Evolutionary conservation across 2,888 invertebrate species (phyloP), one percentile per base, ranked within the genome.

Genomic region (Chironomus tentans): DNA sequence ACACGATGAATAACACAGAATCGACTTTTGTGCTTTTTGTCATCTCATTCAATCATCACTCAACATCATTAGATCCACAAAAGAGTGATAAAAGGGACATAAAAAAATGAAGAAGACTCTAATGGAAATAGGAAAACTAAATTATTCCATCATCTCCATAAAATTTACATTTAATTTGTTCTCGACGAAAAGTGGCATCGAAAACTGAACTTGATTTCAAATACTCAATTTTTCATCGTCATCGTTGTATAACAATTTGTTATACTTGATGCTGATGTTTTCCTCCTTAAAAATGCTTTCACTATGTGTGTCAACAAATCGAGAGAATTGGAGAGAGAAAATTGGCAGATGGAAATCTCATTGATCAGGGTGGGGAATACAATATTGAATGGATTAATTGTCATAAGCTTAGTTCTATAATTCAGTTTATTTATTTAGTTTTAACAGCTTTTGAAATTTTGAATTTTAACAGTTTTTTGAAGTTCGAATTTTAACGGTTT

Each of bases 161-260:
- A 68, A 68, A 68, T 72, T 72, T 62, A 61, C 61, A 72, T 72
- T 72, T 62, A 50, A 72, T 72, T 72, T 72, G 50, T 56, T 71
- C 12, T 15, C 50, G 6, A 21, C 18, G 56, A 56, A 50, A n/a
- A 56, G 56, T 56, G 18, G 3, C 56, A 56, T 56, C 56, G 18
- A 38, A 38, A 38, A 15, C 56, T 56, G 15, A 56, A 56, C 56
- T 56, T 56, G 56, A 56, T 56, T 56, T 4, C 38, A 38, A 38
- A 38, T 38, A 38, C 18, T 56, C 56, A 56, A 56, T 56, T 56
- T 15, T 56, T 56, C 56, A 56, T 56, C 15, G 56, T 15, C 18
- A 18, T 56, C 56, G 15, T 56, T 56, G 56, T 56, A 56, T 18
- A 56, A 56, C 56, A 56, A 56, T 56, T 56, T 56, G 56, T 56